Base-by-base conservation (phyloP, 1,140 invertebrate species). In the Apis cerana region DNA sequence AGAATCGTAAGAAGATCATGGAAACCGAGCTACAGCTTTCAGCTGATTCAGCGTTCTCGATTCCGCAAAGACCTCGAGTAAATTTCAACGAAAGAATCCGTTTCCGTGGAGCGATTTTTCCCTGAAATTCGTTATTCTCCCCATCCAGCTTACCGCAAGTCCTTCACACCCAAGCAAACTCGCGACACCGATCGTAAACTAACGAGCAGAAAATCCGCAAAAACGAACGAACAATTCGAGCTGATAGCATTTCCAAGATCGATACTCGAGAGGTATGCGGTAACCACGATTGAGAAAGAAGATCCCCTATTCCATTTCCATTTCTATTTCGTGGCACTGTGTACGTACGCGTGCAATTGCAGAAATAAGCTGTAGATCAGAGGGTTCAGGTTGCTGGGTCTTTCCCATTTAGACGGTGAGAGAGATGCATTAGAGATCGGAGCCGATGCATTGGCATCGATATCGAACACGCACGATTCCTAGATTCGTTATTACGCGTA, bases 51-150 rank as follows among this genome's bases (percentile, higher is more conserved):
- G 52, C 23, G 23, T 12, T 56, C n/a, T 9, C 27, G 33, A 65
- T 65, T 76, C 50, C 50, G 12, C 10, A 19, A 33, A 15, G 75
- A 12, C 15, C 74, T 65, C 74, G 59, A 67, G 50, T 67, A 67
- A 56, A 67, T 77, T 65, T 15, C 9, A 13, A n/a, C 61, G 62
- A 43, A 62, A 19, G 61, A 62, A 0, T 48, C 21, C 2, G n/a
- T 43, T 43, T 43, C 10, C 17, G 27, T 2, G 10, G 15, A 13
- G 12, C 12, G 5, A 19, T 62, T 9, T 27, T n/a, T 27, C n/a
- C 59, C 43, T 15, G 48, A 27, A 75, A 75, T 64, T 75, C 74
- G 59, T 64, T 75, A 15, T 56, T 23, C 48, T 64, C 17, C 52
- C 48, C 7, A 10, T 4, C n/a, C 48, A 43, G 72, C 0, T 64